phyloP scores from a whole-genome alignment of 2,797 vertebrate genomes.

The Coccyzus lansbergi region DNA sequence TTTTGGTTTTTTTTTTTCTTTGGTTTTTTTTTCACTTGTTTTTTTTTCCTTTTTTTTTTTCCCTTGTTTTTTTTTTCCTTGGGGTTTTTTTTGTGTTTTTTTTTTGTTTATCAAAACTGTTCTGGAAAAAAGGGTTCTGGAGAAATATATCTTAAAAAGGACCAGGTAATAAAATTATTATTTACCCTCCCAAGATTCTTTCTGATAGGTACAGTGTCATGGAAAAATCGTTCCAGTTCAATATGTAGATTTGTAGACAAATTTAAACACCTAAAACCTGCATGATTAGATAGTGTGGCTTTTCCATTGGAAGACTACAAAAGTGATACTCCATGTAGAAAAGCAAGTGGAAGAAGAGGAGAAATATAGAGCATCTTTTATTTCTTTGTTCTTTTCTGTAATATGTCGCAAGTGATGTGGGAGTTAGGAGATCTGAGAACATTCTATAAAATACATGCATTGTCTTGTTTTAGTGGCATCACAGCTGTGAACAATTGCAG shows the following conservation, averaged over 20 bases:
- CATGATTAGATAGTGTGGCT: rapidly evolving
- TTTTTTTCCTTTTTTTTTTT: too few relatives aligned
- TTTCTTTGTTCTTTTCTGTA: neutral
- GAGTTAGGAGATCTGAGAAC: neutral
- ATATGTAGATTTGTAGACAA: rapidly evolving
- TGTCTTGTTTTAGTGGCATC: neutral
- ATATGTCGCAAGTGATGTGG: neutral
- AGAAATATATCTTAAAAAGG: neutral
- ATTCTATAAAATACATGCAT: neutral
- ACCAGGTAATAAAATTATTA: neutral
- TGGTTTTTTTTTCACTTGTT: too few relatives aligned
- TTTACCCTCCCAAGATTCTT: neutral
- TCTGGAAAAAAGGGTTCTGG: neutral
- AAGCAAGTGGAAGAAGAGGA: neutral
- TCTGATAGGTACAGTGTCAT: neutral
- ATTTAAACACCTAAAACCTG: neutral
- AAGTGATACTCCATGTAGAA: neutral
- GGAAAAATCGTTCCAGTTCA: neutral
- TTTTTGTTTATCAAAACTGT: neutral
- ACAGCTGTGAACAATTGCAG: neutral
- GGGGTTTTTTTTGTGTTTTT: neutral
- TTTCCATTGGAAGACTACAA: neutral
- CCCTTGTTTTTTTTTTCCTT: too few relatives aligned
- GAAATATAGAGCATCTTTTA: neutral
- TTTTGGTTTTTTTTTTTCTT: neutral